phyloP scores from a whole-genome alignment of 2,797 vertebrate species.

The Gephyroberyx darwinii region DNA sequence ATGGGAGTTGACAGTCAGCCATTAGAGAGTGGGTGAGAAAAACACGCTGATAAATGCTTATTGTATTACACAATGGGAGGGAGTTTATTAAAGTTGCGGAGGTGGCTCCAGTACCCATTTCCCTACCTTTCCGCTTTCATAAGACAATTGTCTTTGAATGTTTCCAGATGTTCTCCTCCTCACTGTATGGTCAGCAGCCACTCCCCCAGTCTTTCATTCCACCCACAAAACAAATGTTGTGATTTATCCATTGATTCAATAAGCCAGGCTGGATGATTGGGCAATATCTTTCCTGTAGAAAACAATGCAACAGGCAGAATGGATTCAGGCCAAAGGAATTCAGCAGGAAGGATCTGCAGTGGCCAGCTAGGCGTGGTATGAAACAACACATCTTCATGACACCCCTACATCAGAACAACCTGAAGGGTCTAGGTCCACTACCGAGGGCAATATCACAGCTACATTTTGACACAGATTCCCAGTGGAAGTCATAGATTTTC shows the following conservation, averaged over 20 bases:
- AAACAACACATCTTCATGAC: constrained; percentile 21
- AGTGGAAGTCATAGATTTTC: background rate
- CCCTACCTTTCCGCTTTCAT: constrained; percentile 39
- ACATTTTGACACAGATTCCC: background rate
- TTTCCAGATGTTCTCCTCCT: constrained; percentile 21
- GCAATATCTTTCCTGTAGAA: constrained; percentile 44
- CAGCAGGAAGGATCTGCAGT: constrained; percentile 12
- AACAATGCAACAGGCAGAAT: constrained; percentile 18
- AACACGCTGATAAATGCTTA: constrained; percentile 74
- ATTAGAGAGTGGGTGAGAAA: constrained; percentile 66
- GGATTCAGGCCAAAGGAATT: constrained; percentile 23
- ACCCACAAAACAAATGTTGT: constrained; percentile 56
- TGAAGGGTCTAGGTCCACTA: too few relatives aligned
- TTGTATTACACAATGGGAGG: constrained; percentile 65
- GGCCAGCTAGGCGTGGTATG: constrained; percentile 21
- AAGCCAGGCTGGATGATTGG: constrained; percentile 51
- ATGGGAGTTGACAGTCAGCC: constrained; percentile 63
- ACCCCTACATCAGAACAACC: too few relatives aligned
- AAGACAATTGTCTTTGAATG: constrained; percentile 46
- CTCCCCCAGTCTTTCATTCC: constrained; percentile 50
- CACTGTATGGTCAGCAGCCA: constrained; percentile 54
- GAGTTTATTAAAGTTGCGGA: constrained; percentile 69
- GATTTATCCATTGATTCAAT: constrained; percentile 71
- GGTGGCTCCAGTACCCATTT: constrained; percentile 36
- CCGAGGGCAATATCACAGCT: background rate